Evolutionary conservation across 2,797 vertebrate genomes (phyloP).

Genomic region (Sebastes trivittatus): DNA sequence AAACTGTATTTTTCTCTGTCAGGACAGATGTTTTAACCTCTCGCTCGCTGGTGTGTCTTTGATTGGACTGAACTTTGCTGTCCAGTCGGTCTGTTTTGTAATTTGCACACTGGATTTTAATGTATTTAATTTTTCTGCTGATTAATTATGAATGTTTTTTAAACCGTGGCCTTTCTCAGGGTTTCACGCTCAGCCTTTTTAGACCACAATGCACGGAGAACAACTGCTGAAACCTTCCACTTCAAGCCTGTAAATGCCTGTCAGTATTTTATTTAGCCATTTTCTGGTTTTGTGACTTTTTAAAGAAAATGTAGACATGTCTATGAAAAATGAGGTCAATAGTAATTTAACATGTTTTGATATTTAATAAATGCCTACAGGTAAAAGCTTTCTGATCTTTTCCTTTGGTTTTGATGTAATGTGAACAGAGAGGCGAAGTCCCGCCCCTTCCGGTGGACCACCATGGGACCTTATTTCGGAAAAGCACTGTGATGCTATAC

Average conservation of each 20-base stretch:
- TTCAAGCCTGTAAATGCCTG: background rate
- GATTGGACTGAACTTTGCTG: background rate
- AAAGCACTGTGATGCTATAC: no score
- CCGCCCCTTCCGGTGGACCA: no score
- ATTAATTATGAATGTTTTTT: background rate
- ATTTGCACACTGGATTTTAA: constrained; percentile 54
- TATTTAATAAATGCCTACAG: constrained; percentile 64
- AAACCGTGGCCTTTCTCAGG: constrained; percentile 17
- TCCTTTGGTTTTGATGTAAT: background rate
- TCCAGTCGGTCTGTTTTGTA: constrained; percentile 3
- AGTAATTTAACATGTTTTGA: constrained; percentile 57
- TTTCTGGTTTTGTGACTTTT: background rate
- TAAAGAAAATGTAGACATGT: background rate
- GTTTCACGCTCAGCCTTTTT: constrained; percentile 22
- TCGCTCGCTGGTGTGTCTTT: background rate
- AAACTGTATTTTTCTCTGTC: background rate
- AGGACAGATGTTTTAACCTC: constrained; percentile 3
- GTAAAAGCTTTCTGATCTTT: background rate
- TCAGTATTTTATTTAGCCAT: background rate
- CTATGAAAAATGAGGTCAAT: background rate
- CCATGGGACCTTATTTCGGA: no score
- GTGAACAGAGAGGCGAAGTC: background rate
- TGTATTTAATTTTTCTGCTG: constrained; percentile 6
- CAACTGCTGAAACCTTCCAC: background rate
- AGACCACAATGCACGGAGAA: constrained; percentile 24